Evolutionary conservation across 2,113 vertebrate species (phyloP).

Genomic region (Larimichthys crocea): DNA sequence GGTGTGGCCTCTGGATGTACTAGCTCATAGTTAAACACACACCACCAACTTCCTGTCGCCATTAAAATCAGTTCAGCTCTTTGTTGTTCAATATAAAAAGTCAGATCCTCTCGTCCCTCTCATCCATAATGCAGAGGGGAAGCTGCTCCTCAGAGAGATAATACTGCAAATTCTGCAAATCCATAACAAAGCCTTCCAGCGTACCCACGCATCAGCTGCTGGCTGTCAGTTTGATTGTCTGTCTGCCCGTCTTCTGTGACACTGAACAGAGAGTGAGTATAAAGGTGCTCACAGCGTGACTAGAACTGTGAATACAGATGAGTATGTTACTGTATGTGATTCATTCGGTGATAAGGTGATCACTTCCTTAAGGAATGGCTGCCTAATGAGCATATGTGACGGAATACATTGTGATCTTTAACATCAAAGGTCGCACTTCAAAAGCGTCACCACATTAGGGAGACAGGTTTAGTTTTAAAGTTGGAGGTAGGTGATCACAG

Average conservation of each 20-base stretch:
- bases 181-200: constrained; percentile 59
- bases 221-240: constrained; percentile 48
- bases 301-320: not conserved
- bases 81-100: constrained; percentile 47
- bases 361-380: constrained; percentile 25
- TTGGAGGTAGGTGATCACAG: not conserved
- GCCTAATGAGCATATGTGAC: constrained; percentile 52
- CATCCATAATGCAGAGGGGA: constrained; percentile 68
- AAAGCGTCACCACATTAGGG: not conserved
- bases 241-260: constrained; percentile 28
- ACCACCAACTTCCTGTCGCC: constrained; percentile 16
- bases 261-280: not conserved
- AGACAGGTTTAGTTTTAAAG: not conserved
- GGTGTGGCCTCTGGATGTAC: not conserved
- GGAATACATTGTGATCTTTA: constrained; percentile 42
- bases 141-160: constrained; percentile 64
- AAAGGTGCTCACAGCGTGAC: not conserved
- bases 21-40: constrained; percentile 23
- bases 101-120: constrained; percentile 52
- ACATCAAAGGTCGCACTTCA: not conserved
- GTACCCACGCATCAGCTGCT: constrained; percentile 49
- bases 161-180: constrained; percentile 73
- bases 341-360: constrained; percentile 43
- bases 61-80: constrained; percentile 49
- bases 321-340: not conserved